Conservation (phyloP, 2,113 vertebrate species). For the Leptosomus discolor region DNA sequence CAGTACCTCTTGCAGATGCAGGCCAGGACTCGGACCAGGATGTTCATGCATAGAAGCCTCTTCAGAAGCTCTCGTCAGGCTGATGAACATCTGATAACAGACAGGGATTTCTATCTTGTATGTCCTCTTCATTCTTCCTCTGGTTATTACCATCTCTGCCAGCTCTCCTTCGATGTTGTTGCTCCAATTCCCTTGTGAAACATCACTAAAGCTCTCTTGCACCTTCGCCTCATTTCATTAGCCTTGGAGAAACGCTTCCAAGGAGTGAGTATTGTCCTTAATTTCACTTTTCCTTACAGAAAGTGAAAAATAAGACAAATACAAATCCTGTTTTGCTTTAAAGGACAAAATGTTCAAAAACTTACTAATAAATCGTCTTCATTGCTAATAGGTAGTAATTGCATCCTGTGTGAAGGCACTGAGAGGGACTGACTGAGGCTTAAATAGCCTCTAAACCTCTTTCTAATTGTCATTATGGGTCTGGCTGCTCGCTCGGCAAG, state of each 20-base stretch:
- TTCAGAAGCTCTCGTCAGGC: not conserved
- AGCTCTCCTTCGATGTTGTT: not conserved
- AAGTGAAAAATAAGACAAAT: not conserved
- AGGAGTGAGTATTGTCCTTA: not conserved
- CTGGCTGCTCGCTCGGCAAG: not conserved
- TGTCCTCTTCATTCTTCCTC: not conserved
- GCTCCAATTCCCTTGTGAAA: not conserved
- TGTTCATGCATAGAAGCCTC: not conserved
- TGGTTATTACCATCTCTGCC: not conserved
- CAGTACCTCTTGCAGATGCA: not conserved
- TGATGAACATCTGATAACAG: not conserved
- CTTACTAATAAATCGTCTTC: not conserved
- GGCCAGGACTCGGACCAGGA: not conserved
- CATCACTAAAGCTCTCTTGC: not conserved
- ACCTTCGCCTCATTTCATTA: not conserved
- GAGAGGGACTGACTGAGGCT: not conserved
- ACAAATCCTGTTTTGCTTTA: not conserved
- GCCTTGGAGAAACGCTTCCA: not conserved
- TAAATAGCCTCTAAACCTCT: not conserved
- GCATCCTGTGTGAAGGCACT: not conserved
- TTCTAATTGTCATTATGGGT: not conserved
- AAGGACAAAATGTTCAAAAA: not conserved
- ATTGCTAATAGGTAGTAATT: not conserved
- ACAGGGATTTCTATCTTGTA: not conserved
- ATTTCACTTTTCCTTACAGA: not conserved